Base-by-base conservation (phyloP, 1,140 invertebrate genomes). In the Tetragonula clypearis region DNA sequence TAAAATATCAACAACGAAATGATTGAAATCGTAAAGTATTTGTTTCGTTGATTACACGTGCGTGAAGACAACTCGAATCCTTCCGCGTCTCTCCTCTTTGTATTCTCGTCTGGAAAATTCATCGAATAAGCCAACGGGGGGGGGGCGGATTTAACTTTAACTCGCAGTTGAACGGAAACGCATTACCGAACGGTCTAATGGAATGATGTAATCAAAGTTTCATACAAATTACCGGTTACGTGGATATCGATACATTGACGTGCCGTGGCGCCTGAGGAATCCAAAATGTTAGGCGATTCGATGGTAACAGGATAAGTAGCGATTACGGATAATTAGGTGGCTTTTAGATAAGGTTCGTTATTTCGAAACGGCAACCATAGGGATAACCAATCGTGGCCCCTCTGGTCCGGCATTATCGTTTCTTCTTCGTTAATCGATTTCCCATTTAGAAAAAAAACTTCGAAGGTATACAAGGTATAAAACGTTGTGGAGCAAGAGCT, bases 161-260 rank as follows among this genome's bases (percentile, higher is more conserved):
- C 41, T 49, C 21, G 58, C 30, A 69, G 35, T 69, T 58, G 77
- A 30, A 26, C 65, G 73, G 0, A 58, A 66, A 83, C 21, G 53
- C 30, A 56, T 81, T 60, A 30, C 55, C 30, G 23, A 41, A 19
- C 26, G 30, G 11, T 15, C 35, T 69, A 75, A 58, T n/a, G 81
- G 65, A 77, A 83, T 69, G 74, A 83, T 78, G 81, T 23, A 77
- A 62, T 62, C 60, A 62, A 83, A 83, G 65, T 83, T 77, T 83
- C 81, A 83, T 83, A 74, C 12, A 77, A 77, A 83, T 83, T 83
- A 77, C 81, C 65, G 65, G 81, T n/a, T n/a, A n/a, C 23, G 60
- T 62, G n/a, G 60, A 14, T n/a, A 62, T 60, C 65, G 55, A 77
- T 77, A 69, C 49, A 83, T 83, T n/a, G 23, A 62, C 73, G 81